Percentiles rank a stretch among this genome's conserved stretches.
Evolutionary conservation across 2,797 vertebrate genomes (phyloP).

Genomic region (Lycodopsis pacificus): DNA sequence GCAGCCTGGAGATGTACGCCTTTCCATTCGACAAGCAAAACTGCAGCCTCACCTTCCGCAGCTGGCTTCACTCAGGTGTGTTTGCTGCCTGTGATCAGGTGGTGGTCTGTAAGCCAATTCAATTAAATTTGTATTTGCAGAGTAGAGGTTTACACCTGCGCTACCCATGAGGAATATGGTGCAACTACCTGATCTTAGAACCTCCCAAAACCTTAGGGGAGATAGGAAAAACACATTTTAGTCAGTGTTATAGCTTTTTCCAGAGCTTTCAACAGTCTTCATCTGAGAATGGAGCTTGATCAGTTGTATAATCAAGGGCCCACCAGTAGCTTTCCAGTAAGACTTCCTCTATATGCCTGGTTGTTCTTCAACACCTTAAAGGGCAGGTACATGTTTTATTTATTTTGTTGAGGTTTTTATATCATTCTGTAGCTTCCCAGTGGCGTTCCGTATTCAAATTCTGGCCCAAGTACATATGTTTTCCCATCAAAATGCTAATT

Average conservation of each 20-base stretch:
- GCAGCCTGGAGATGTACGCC: constrained; percentile 87
- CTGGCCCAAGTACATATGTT: too few relatives aligned
- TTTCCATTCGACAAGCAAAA: constrained; percentile 93
- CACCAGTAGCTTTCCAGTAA: neutral
- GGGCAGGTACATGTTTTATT: neutral
- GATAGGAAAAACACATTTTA: neutral
- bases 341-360: neutral
- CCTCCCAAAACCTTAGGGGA: neutral
- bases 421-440: neutral
- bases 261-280: neutral
- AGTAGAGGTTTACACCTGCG: neutral
- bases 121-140: neutral
- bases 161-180: neutral
- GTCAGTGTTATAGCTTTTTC: neutral
- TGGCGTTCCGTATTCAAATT: neutral
- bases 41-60: constrained; percentile 90
- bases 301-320: neutral
- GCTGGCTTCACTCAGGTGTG: constrained; percentile 90
- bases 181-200: neutral
- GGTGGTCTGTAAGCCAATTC: neutral
- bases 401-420: neutral
- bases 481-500: too few relatives aligned
- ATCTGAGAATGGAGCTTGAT: neutral
- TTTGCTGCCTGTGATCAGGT: neutral
- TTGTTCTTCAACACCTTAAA: neutral